Evolutionary conservation across 92 coral and sea anemone genomes (phyloP), one percentile per base, ranked within the genome.

Genomic region (Phenganax subtilis): DNA sequence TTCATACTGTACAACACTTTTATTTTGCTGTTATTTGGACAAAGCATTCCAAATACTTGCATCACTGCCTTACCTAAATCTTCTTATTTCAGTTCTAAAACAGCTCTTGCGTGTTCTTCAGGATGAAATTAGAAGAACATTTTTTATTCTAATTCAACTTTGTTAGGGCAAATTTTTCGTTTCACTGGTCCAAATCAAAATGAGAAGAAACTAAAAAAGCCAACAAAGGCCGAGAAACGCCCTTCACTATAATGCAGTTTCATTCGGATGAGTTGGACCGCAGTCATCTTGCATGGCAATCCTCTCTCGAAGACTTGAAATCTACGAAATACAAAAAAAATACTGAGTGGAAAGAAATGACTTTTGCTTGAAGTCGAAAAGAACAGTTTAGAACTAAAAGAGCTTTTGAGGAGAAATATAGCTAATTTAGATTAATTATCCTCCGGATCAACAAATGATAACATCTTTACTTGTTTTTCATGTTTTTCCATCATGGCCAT

Each of bases 401-500:
- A 37, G 47, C 47, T 37, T 1, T 37, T 5, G 47, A 37, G 47
- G 47, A 37, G 47, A 37, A 11, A 11, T 17, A 11, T 2, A 10
- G n/a, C 31, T 65, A 3, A 28, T 44, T 20, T 59, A 12, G 25
- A 59, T 10, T 4, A 28, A 17, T 65, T 65, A 10, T 1, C 71
- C 25, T 44, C 25, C 71, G 11, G 31, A 17, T 17, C 28, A 65
- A 65, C 27, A 65, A 65, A 20, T 1, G 3, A 59, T 12, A 37
- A 37, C 47, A 37, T 37, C 47, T 37, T 8, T 20, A 92, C 97
- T 96, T 93, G 97, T 10, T 90, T 91, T 66, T 93, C 98, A 31
- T 94, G 97, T 86, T 97, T 88, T 74, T 94, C 98, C 71, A 94
- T 93, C 90, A 94, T 85, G n/a, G 97, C 84, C 88, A 94, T 94